A percentile compares a stretch with the other conserved stretches of the same genome.
Evolutionary conservation across 2,113 vertebrate genomes (phyloP).

Genomic region (Dolichotis patagonum): DNA sequence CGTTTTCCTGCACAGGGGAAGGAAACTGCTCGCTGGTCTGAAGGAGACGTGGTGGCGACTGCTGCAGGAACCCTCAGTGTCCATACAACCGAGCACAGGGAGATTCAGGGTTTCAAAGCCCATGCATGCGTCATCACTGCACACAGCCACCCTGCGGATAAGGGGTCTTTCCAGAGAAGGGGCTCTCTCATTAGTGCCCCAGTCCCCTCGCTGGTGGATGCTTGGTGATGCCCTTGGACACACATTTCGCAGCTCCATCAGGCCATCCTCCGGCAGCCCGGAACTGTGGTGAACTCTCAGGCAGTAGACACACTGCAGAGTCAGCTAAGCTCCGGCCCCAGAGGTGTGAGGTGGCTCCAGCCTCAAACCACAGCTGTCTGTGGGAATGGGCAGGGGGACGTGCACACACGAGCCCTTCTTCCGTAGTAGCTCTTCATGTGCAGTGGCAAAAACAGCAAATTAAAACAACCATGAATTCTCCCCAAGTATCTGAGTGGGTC

Average conservation of each 20-base stretch:
- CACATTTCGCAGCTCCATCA: background rate
- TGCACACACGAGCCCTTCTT: background rate
- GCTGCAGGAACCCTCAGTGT: fast-evolving
- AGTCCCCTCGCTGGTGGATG: background rate
- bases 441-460: conserved; percentile 21
- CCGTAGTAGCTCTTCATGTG: background rate
- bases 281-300: too few species aligned
- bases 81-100: background rate
- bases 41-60: background rate
- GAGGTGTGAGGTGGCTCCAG: background rate
- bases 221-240: background rate
- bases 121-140: background rate
- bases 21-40: background rate
- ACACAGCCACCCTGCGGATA: background rate
- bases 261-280: background rate
- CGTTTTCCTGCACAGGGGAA: background rate
- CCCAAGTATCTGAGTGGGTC: background rate
- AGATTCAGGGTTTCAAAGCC: background rate
- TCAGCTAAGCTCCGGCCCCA: background rate
- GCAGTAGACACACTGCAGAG: fast-evolving
- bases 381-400: background rate
- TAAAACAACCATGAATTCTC: conserved; percentile 26
- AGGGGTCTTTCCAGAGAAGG: background rate
- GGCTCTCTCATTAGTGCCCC: background rate
- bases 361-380: background rate